These are phyloP conservation scores for Endomychus coccineus DNA, from an alignment of 2,888 invertebrate genomes.

Conservation along the genomic window DNA sequence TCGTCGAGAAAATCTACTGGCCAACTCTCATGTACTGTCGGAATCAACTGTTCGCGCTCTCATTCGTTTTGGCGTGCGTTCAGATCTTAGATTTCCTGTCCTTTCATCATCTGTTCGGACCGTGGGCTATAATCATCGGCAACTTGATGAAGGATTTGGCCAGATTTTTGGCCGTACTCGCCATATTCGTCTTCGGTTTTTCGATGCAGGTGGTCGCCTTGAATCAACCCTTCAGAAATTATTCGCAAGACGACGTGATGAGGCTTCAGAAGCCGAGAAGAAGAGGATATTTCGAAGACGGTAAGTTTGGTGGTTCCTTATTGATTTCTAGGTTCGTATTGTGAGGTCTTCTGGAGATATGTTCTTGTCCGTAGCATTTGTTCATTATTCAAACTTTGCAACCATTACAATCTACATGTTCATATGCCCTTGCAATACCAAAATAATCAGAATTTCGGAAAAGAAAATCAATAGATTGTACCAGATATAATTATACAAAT, in stretches of 20 bases:
- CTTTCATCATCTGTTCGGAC: slow-evolving; percentile 98
- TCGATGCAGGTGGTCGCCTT: slow-evolving; percentile 94
- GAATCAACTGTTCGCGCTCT: slow-evolving; percentile 94
- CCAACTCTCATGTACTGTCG: slow-evolving; percentile 87
- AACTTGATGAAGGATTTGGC: slow-evolving; percentile 89
- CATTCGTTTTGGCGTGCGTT: slow-evolving; percentile 92
- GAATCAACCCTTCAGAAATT: slow-evolving; percentile 73
- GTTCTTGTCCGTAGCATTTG: no score
- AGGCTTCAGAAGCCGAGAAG: slow-evolving; percentile 10
- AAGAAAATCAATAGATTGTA: no score
- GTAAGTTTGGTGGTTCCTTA: slow-evolving; percentile 10
- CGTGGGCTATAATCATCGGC: slow-evolving; percentile 99
- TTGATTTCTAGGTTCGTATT: background rate
- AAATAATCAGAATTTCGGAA: background rate
- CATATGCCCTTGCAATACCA: background rate
- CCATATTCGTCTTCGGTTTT: slow-evolving; percentile 97
- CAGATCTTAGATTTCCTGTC: slow-evolving; percentile 96
- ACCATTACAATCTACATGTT: background rate
- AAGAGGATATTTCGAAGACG: slow-evolving; percentile 12
- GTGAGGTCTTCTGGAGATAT: no score
- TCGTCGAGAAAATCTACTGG: slow-evolving; percentile 61
- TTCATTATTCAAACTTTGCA: no score
- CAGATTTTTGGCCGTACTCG: slow-evolving; percentile 93
- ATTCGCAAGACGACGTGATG: slow-evolving; percentile 10
- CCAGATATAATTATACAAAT: no score